Base-by-base conservation (phyloP, 2,888 invertebrate genomes). In the Drosophila monieri region DNA sequence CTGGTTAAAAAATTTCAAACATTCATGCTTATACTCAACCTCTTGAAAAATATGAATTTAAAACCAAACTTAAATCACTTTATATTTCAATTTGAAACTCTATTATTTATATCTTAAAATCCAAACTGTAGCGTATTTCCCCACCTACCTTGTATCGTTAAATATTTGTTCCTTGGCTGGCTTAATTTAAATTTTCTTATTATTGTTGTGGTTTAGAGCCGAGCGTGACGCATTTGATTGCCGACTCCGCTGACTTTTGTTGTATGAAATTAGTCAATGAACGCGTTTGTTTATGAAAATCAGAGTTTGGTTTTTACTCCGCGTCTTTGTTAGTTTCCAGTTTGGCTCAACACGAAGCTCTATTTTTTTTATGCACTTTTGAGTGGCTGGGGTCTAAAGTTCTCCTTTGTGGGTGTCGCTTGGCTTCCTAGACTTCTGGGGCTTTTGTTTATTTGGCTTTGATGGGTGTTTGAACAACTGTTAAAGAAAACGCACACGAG, bases 241-340 rank as follows among this genome's bases (percentile, higher is more conserved):
- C 57, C 48, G 49, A 49, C 48, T 49, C 49, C 25, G 57, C 6
- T 23, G 49, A 64, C 39, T 67, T 71, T 69, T 70, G 65, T 67
- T 44, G 39, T 62, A 44, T 62, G 10, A 46, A 60, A 49, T 73
- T 80, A 81, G 81, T 88, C 88, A 81, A 85, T 81, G 81, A 88
- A 81, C 81, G 88, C 86, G 64, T 59, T 72, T 78, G 86, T 61
- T 74, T 69, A 66, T 73, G 54, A 73, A 67, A 60, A 66, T 57
- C 35, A 44, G 39, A 27, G 44, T 60, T 32, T 37, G 47, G 52
- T 52, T 72, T 54, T 54, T 52, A 39, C 21, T 56, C 39, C 62
- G 30, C 62, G 15, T 60, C 47, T 46, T 68, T 62, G 49, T 47
- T 61, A 37, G 21, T 30, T 18, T 27, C 39, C 39, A 39, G 35